Conservation (phyloP, 2,113 vertebrate species). For the Panthera tigris region DNA sequence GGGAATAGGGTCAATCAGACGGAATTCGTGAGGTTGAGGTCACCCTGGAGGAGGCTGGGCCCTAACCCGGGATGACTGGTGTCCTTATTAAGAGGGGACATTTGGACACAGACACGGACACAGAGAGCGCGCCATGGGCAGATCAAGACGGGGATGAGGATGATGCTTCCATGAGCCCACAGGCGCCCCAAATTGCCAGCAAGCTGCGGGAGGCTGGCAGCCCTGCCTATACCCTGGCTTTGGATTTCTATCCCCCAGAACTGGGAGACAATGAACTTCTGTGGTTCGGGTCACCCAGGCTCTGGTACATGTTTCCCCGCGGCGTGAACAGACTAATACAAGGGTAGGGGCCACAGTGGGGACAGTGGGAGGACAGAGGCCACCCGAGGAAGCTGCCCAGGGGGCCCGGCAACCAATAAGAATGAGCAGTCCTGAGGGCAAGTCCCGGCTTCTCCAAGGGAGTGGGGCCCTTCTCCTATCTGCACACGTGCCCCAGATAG, state of each 20-base stretch:
- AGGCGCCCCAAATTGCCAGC: background rate
- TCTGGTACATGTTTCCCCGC: background rate
- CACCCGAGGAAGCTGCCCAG: background rate
- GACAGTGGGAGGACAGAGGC: background rate
- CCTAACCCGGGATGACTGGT: background rate
- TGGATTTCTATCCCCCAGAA: background rate
- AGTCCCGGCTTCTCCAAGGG: too few species aligned
- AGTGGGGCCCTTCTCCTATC: rapidly evolving
- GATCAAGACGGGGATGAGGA: background rate
- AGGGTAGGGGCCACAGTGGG: too few species aligned
- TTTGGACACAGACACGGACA: background rate
- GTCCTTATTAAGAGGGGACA: background rate
- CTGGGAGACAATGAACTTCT: too few species aligned
- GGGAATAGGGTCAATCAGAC: background rate
- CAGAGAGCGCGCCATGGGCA: background rate
- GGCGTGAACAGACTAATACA: too few species aligned
- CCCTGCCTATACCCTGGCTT: rapidly evolving
- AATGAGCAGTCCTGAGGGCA: background rate
- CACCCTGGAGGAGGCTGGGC: too few species aligned
- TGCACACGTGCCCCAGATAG: background rate
- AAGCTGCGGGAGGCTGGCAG: background rate
- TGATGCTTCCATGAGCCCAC: background rate
- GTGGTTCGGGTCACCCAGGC: background rate
- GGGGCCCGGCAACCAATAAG: rapidly evolving
- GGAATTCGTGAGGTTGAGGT: background rate